Evolutionary conservation across 2,797 vertebrate genomes (phyloP).

Genomic region (Alcedo atthis): DNA sequence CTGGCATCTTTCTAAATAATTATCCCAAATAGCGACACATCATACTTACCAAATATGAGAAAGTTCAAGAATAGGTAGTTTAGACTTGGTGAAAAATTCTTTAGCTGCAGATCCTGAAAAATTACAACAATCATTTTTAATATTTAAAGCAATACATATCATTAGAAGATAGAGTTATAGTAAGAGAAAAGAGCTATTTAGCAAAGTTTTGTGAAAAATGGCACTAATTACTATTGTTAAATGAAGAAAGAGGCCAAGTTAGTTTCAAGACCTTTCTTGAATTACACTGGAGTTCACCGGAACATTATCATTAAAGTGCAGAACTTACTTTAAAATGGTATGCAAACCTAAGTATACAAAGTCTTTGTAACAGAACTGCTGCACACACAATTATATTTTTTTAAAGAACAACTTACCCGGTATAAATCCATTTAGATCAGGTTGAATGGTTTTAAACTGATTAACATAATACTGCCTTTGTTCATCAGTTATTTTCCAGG

Average conservation of each 20-base stretch:
- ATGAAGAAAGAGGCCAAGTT: neutral
- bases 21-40: neutral
- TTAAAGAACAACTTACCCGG: conserved; percentile 86
- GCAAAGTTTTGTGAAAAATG: neutral
- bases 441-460: conserved; percentile 99
- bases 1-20: neutral
- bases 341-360: conserved; percentile 3
- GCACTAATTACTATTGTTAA: neutral
- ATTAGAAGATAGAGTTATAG: neutral
- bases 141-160: conserved; percentile 31
- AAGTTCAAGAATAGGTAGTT: conserved; percentile 98
- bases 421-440: conserved; percentile 97
- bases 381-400: conserved; percentile 47
- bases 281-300: neutral
- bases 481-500: conserved; percentile 99
- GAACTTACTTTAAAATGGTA: conserved; percentile 21
- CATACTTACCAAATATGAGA: conserved; percentile 98
- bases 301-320: neutral
- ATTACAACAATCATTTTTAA: conserved; percentile 70
- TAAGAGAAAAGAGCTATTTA: neutral
- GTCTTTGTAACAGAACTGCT: conserved; percentile 26
- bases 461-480: conserved; percentile 99
- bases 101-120: conserved; percentile 96
- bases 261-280: neutral
- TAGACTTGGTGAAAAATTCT: conserved; percentile 99